Evolutionary conservation across 2,888 invertebrate species (phyloP).

Genomic region (Leptogaster cylindrica): DNA sequence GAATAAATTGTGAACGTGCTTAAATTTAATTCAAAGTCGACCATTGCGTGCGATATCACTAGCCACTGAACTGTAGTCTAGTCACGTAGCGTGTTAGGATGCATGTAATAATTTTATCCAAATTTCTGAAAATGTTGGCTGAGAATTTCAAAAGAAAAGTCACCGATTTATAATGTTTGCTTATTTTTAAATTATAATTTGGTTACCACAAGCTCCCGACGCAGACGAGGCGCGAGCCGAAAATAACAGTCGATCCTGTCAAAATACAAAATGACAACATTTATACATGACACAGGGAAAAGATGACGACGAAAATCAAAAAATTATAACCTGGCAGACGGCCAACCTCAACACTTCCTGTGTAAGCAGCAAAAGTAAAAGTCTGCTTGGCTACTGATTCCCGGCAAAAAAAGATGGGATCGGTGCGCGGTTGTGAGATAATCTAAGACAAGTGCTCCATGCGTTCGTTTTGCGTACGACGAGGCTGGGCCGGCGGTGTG

Average conservation of each 20-base stretch:
- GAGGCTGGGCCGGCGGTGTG: too few species aligned
- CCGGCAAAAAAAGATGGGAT: neutral
- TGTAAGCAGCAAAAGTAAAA: constrained; percentile 12
- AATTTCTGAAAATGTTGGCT: neutral
- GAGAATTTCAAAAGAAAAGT: neutral
- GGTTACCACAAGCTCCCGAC: neutral
- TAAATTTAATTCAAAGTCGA: too few species aligned
- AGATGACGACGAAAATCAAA: constrained; percentile 28
- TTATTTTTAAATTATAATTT: constrained; percentile 4
- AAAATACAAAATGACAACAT: constrained; percentile 33
- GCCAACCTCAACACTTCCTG: constrained; percentile 27
- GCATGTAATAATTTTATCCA: too few species aligned
- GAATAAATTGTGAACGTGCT: too few species aligned
- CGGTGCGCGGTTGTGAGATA: too few species aligned
- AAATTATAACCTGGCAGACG: constrained; percentile 17
- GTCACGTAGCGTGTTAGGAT: too few species aligned
- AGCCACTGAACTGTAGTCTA: too few species aligned
- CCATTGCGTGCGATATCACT: too few species aligned
- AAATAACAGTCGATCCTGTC: constrained; percentile 29
- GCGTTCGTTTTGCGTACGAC: too few species aligned
- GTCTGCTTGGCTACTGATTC: constrained; percentile 14
- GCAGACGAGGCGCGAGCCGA: neutral
- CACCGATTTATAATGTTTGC: neutral
- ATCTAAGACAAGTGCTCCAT: too few species aligned
- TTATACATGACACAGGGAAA: constrained; percentile 20